These are phyloP conservation scores for Anniella stebbinsi DNA, from an alignment of 2,797 vertebrate genomes.

Conservation along the genomic window DNA sequence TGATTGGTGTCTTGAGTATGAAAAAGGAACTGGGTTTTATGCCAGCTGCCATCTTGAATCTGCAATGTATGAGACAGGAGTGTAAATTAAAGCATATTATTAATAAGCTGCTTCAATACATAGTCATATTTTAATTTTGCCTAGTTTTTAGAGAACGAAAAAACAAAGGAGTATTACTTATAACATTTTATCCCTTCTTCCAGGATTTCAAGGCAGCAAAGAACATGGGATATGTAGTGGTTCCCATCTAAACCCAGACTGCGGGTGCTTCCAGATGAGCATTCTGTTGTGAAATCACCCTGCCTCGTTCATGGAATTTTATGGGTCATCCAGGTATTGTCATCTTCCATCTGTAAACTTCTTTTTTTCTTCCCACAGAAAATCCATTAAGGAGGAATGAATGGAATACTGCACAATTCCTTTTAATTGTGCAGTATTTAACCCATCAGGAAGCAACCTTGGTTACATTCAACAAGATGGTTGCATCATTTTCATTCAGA, in stretches of 20 bases:
- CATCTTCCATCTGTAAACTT: too few species aligned
- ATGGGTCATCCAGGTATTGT: too few species aligned
- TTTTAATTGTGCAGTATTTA: too few species aligned
- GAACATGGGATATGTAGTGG: neutral
- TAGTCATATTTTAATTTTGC: conserved; percentile 14
- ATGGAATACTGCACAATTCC: too few species aligned
- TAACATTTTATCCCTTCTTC: neutral
- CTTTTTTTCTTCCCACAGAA: too few species aligned
- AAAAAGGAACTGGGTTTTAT: conserved; percentile 90
- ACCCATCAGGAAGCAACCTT: neutral
- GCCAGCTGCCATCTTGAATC: conserved; percentile 96
- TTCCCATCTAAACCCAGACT: neutral
- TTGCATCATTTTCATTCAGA: neutral
- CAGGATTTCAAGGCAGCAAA: neutral
- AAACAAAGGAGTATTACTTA: neutral
- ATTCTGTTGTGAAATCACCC: too few species aligned
- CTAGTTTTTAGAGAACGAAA: neutral
- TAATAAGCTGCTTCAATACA: conserved; percentile 35
- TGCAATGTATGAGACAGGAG: conserved; percentile 70
- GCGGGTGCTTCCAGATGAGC: too few species aligned
- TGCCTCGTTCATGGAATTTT: too few species aligned
- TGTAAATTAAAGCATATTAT: conserved; percentile 28
- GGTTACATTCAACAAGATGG: neutral
- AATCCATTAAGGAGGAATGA: too few species aligned
- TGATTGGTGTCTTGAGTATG: conserved; percentile 91